Conservation (phyloP, 2,797 vertebrate species). For the Paratrypauchen microcephalus region DNA sequence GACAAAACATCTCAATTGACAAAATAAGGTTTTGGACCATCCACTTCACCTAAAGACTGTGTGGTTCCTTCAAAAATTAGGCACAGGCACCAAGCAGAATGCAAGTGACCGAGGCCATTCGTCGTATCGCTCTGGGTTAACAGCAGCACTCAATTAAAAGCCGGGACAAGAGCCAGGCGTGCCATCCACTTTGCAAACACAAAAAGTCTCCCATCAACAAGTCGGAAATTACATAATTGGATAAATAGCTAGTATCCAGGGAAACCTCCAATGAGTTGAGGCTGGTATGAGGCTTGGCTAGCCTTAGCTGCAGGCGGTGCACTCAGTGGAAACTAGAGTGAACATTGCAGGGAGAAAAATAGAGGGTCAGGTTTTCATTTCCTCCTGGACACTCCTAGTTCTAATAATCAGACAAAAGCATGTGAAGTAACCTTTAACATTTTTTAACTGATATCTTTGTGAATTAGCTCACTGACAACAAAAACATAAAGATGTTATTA, state of each 20-base stretch:
- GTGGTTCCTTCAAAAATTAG: background rate
- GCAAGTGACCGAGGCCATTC: constrained; percentile 46
- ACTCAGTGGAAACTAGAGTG: constrained; percentile 45
- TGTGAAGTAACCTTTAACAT: background rate
- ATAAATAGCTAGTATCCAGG: constrained; percentile 50
- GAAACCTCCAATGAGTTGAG: constrained; percentile 50
- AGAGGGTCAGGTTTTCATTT: constrained; percentile 42
- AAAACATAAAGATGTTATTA: background rate
- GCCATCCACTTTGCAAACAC: constrained; percentile 47
- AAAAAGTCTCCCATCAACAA: constrained; percentile 35
- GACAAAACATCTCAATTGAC: background rate
- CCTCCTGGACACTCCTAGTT: constrained; percentile 19
- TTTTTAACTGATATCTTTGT: background rate
- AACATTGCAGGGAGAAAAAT: constrained; percentile 48
- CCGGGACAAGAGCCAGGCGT: constrained; percentile 20
- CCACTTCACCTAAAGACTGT: background rate
- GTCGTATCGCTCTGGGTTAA: constrained; percentile 32
- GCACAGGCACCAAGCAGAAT: constrained; percentile 10
- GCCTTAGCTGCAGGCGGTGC: constrained; percentile 51
- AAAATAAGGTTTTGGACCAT: background rate
- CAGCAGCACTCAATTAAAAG: constrained; percentile 21
- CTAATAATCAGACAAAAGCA: constrained; percentile 13
- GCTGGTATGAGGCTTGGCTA: constrained; percentile 47
- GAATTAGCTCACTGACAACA: background rate
- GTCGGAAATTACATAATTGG: constrained; percentile 50